Conservation (phyloP, 1,140 invertebrate genomes). For the Helicoverpa armigera region DNA sequence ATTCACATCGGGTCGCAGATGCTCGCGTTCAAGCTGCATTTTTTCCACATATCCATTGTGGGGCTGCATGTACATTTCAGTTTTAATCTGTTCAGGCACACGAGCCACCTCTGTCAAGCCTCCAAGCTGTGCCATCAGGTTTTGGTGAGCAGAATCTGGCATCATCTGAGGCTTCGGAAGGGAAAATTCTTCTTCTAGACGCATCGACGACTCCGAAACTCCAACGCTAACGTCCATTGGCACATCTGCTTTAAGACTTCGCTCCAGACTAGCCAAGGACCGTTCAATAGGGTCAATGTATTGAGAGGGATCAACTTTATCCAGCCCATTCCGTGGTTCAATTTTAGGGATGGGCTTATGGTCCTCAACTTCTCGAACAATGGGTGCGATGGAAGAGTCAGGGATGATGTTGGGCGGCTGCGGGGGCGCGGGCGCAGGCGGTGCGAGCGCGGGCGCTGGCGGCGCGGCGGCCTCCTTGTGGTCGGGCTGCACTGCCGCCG, state of each 20-base stretch:
- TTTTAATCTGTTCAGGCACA: slow-evolving; percentile 77
- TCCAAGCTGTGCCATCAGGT: slow-evolving; percentile 81
- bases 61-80: slow-evolving; percentile 75
- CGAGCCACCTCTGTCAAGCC: slow-evolving; percentile 81
- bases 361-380: slow-evolving; percentile 61
- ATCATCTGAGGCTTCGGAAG: slow-evolving; percentile 72
- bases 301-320: slow-evolving; percentile 79
- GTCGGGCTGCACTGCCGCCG: slow-evolving; percentile 67
- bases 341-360: slow-evolving; percentile 66
- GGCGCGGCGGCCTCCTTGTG: slow-evolving; percentile 60
- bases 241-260: slow-evolving; percentile 87
- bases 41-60: slow-evolving; percentile 87
- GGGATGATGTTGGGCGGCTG: slow-evolving; percentile 55
- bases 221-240: slow-evolving; percentile 79
- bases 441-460: slow-evolving; percentile 72
- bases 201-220: slow-evolving; percentile 75
- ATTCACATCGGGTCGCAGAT: slow-evolving; percentile 70
- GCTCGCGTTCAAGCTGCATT: slow-evolving; percentile 74
- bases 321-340: slow-evolving; percentile 78
- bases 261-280: slow-evolving; percentile 89
- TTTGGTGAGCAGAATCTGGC: slow-evolving; percentile 75
- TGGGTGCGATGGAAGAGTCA: slow-evolving; percentile 65
- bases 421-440: slow-evolving; percentile 59
- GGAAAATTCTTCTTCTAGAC: slow-evolving; percentile 74
- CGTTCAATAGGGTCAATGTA: slow-evolving; percentile 89